Conservation (phyloP, 2,113 vertebrate species). For the Ginglymostoma cirratum region DNA sequence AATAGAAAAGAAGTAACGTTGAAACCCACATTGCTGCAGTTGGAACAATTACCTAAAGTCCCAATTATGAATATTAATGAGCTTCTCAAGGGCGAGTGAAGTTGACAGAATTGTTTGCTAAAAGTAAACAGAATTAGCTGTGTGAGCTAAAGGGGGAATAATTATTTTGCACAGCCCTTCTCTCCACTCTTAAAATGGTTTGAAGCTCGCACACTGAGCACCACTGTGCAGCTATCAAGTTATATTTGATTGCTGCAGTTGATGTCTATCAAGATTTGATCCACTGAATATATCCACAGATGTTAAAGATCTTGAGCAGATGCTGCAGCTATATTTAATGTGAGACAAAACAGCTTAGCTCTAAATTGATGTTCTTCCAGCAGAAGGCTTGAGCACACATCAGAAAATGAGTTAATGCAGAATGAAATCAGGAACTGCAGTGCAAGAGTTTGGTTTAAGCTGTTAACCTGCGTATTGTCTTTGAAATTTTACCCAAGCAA, state of each 20-base stretch:
- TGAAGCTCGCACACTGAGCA: background rate
- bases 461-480: background rate
- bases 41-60: background rate
- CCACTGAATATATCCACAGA: background rate
- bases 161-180: background rate
- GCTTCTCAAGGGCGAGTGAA: background rate
- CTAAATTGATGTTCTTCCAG: background rate
- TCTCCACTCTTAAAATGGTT: background rate
- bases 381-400: constrained; percentile 17
- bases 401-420: background rate
- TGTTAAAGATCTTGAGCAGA: background rate
- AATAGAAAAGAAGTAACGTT: background rate
- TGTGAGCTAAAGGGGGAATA: background rate
- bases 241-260: background rate
- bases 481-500: background rate
- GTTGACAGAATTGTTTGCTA: constrained; percentile 8
- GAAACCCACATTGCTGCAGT: background rate
- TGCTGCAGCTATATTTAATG: background rate
- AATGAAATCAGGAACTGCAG: constrained; percentile 8
- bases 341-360: background rate
- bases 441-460: background rate
- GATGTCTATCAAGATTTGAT: constrained; percentile 9
- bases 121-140: background rate
- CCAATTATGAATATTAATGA: constrained; percentile 24
- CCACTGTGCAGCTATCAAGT: constrained; percentile 10